Percentiles rank a stretch among this genome's conserved stretches.
Conservation (phyloP, 2,113 vertebrate genomes). For the Prolemur simus region DNA sequence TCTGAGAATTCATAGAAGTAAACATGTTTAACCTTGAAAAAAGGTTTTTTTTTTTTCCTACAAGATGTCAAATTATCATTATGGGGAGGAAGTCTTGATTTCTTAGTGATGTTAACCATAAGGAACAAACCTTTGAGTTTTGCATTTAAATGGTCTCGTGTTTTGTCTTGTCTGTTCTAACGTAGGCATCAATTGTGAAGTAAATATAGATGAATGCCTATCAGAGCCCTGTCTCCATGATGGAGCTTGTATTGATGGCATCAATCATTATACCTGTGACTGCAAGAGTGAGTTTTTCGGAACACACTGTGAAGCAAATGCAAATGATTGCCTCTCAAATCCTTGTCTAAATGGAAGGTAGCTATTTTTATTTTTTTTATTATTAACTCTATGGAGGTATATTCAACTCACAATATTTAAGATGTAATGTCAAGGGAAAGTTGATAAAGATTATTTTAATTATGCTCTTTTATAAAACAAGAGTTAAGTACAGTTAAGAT, state of each 20-base stretch:
- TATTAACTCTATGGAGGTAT: slow-evolving; percentile 66
- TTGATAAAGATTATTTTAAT: slow-evolving; percentile 84
- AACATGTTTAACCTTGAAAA: neutral
- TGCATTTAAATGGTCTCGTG: neutral
- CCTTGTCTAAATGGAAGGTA: slow-evolving; percentile 91
- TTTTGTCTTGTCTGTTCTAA: slow-evolving; percentile 44
- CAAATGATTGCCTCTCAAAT: slow-evolving; percentile 87
- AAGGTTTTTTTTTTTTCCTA: neutral
- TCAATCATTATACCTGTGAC: slow-evolving; percentile 84
- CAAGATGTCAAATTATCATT: neutral
- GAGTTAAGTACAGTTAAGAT: slow-evolving; percentile 73
- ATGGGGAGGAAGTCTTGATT: neutral
- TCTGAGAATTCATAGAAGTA: neutral
- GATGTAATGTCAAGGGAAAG: slow-evolving; percentile 66
- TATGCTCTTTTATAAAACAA: slow-evolving; percentile 75
- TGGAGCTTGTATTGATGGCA: slow-evolving; percentile 84
- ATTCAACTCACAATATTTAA: slow-evolving; percentile 72
- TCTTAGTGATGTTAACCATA: neutral
- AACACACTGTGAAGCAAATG: slow-evolving; percentile 85
- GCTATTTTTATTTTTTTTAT: slow-evolving; percentile 76
- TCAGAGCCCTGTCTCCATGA: slow-evolving; percentile 86
- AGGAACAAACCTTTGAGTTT: slow-evolving; percentile 18
- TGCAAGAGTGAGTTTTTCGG: slow-evolving; percentile 85
- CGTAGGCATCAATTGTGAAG: slow-evolving; percentile 85
- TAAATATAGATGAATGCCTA: slow-evolving; percentile 85